Evolutionary conservation across 2,113 vertebrate species (phyloP).

Genomic region (Serinus canaria): DNA sequence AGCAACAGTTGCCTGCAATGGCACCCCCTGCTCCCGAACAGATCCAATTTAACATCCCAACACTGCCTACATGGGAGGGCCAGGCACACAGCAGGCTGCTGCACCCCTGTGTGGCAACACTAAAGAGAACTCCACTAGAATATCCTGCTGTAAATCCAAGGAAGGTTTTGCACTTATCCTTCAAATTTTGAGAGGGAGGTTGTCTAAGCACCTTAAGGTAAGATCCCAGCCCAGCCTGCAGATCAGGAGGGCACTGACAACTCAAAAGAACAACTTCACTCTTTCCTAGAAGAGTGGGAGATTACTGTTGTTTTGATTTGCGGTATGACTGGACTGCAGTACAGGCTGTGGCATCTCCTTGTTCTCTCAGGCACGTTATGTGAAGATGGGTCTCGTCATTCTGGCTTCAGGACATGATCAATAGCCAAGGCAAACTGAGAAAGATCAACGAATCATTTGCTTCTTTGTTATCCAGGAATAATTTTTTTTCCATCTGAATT

Average conservation of each 20-base stretch:
- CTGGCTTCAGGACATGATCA: neutral
- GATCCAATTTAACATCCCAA: neutral
- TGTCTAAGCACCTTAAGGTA: neutral
- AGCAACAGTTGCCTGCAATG: neutral
- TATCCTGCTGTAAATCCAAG: neutral
- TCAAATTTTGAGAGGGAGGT: neutral
- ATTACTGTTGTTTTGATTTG: conserved; percentile 9
- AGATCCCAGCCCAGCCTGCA: neutral
- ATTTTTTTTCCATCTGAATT: neutral
- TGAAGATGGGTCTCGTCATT: neutral
- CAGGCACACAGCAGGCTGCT: neutral
- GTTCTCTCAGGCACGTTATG: neutral
- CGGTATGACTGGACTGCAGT: neutral
- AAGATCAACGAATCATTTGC: neutral
- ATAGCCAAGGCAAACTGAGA: neutral
- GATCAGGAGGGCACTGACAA: neutral
- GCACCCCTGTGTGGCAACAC: neutral
- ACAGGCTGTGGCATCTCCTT: neutral
- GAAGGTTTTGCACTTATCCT: neutral
- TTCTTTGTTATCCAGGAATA: conserved; percentile 24
- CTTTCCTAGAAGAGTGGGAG: neutral
- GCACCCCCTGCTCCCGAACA: neutral
- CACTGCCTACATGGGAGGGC: neutral
- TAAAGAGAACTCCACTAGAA: neutral
- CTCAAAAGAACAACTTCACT: neutral